phyloP scores from a whole-genome alignment of 2,113 vertebrate genomes.

The Sus scrofa region T2T-Sscrofa CM000812.6:127179001-127179500 shows the following conservation, averaged over 20 bases:
- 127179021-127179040: background rate
- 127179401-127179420: background rate
- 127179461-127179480: background rate
- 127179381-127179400: background rate
- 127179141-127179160: background rate
- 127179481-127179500: background rate
- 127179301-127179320: background rate
- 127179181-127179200: background rate
- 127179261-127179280: background rate
- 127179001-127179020: background rate
- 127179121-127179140: background rate
- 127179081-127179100: background rate
- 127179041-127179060: background rate
- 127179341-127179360: background rate
- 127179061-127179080: background rate
- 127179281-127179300: background rate
- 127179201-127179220: slow-evolving; percentile 20
- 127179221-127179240: background rate
- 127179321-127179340: background rate
- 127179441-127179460: background rate
- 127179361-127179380: background rate
- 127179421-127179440: background rate
- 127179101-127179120: accelerated
- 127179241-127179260: background rate
- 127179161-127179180: background rate